Evolutionary conservation across 2,888 invertebrate species (phyloP).

Genomic region (Gerris lacustris): DNA sequence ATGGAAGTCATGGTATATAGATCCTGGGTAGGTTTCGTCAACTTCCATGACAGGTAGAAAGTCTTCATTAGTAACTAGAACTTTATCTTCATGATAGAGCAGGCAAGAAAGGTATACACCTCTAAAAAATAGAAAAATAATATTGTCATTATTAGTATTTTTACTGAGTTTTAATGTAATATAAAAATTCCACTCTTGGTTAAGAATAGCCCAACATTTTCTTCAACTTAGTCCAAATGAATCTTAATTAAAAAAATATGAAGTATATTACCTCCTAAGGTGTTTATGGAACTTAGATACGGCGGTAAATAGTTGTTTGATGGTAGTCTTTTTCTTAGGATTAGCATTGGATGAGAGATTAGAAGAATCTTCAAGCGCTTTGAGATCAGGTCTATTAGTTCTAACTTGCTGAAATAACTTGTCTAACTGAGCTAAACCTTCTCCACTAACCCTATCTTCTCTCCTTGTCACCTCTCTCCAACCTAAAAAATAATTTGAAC

Average conservation of each 20-base stretch:
- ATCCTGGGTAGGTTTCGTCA: slow-evolving; percentile 87
- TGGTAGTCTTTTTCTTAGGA: slow-evolving; percentile 69
- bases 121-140: slow-evolving; percentile 42
- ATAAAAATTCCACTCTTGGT: not conserved
- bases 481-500: slow-evolving; percentile 40
- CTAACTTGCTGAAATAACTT: slow-evolving; percentile 60
- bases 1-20: slow-evolving; percentile 84
- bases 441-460: slow-evolving; percentile 51
- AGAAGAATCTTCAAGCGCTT: slow-evolving; percentile 37
- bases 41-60: slow-evolving; percentile 93
- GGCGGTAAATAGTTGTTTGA: slow-evolving; percentile 88
- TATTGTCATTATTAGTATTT: not conserved
- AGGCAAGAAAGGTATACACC: slow-evolving; percentile 90
- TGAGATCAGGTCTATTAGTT: slow-evolving; percentile 44
- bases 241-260: no score
- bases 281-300: slow-evolving; percentile 95
- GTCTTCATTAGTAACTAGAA: slow-evolving; percentile 93
- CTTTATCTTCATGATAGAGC: slow-evolving; percentile 87
- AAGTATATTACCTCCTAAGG: slow-evolving; percentile 54
- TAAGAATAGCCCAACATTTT: not conserved
- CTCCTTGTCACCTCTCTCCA: slow-evolving; percentile 75
- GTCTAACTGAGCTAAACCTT: slow-evolving; percentile 58
- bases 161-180: slow-evolving; percentile 1
- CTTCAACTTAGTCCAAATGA: no score
- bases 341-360: slow-evolving; percentile 42